Evolutionary conservation across 1,140 invertebrate genomes (phyloP).

Genomic region (Drosophila pseudoananassae): DNA sequence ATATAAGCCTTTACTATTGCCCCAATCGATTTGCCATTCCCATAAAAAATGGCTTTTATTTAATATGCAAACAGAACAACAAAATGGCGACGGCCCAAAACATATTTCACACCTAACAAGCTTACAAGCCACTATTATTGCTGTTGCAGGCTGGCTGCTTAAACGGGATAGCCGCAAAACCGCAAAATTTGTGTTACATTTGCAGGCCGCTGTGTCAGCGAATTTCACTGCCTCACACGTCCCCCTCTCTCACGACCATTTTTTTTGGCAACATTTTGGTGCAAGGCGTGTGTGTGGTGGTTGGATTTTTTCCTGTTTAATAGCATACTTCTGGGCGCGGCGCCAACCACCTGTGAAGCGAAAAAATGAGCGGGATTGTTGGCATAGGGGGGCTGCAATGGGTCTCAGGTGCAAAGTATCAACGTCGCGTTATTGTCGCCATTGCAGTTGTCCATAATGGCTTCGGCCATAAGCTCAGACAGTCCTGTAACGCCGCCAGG

Average conservation of each 20-base stretch:
- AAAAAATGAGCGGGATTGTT: background rate
- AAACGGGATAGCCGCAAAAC: slow-evolving; percentile 62
- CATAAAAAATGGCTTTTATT: slow-evolving; percentile 39
- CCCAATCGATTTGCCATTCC: slow-evolving; percentile 27
- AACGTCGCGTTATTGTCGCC: slow-evolving; percentile 73
- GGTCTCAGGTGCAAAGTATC: slow-evolving; percentile 79
- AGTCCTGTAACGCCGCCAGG: slow-evolving; percentile 18
- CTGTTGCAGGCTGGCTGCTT: slow-evolving; percentile 46
- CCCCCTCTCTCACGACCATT: background rate
- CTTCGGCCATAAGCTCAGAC: slow-evolving; percentile 62
- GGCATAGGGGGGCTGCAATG: slow-evolving; percentile 11
- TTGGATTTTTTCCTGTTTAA: slow-evolving; percentile 58
- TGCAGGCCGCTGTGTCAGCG: slow-evolving; percentile 40
- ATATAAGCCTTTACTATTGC: background rate
- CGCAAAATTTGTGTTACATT: slow-evolving; percentile 74
- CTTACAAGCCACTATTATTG: slow-evolving; percentile 41
- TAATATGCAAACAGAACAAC: slow-evolving; percentile 47
- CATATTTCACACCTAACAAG: slow-evolving; percentile 70
- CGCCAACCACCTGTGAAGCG: slow-evolving; percentile 69
- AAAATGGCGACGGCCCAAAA: slow-evolving; percentile 42
- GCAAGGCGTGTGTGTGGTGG: slow-evolving; percentile 15
- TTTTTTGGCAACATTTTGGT: slow-evolving; percentile 62
- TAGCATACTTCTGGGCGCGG: slow-evolving; percentile 63
- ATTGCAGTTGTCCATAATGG: slow-evolving; percentile 80
- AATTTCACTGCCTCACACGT: slow-evolving; percentile 11